Evolutionary conservation across 2,113 vertebrate species (phyloP).

Genomic region (Cynoglossus semilaevis): DNA sequence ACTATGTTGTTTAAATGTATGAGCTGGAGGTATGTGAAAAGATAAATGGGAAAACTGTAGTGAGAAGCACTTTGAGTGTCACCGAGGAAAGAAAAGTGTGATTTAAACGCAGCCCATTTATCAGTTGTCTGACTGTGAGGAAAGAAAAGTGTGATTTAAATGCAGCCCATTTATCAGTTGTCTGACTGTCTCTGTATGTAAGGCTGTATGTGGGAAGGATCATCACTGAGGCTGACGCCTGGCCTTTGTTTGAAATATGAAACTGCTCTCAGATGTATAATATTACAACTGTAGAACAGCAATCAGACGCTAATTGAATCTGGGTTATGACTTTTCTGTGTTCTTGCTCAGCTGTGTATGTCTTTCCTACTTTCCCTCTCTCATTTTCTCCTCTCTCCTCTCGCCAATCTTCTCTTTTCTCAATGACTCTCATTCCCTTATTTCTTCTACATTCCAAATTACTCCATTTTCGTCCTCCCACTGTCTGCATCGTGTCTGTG

Average conservation of each 20-base stretch:
- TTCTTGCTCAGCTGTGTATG: conserved; percentile 55
- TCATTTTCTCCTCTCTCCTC: conserved; percentile 26
- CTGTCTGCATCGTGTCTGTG: conserved; percentile 8
- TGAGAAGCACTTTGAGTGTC: too few relatives aligned
- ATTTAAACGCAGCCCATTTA: too few relatives aligned
- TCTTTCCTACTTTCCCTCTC: conserved; percentile 36
- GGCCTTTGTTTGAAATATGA: conserved; percentile 73
- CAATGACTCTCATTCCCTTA: conserved; percentile 30
- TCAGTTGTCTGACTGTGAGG: not conserved
- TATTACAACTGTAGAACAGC: conserved; percentile 71
- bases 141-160: too few relatives aligned
- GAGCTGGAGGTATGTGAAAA: too few relatives aligned
- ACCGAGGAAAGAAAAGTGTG: too few relatives aligned
- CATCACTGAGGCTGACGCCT: conserved; percentile 58
- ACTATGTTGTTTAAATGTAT: too few relatives aligned
- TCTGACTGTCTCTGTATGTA: conserved; percentile 4
- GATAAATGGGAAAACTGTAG: too few relatives aligned
- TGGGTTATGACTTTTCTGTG: conserved; percentile 72
- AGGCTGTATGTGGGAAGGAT: conserved; percentile 7
- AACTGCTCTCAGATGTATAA: conserved; percentile 67
- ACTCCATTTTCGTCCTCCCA: conserved; percentile 28
- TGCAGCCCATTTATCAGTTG: not conserved
- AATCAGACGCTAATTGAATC: conserved; percentile 73
- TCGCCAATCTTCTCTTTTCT: not conserved
- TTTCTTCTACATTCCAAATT: conserved; percentile 11